Conservation (phyloP, 2,113 vertebrate genomes). For the Rhodinocichla rosea region DNA sequence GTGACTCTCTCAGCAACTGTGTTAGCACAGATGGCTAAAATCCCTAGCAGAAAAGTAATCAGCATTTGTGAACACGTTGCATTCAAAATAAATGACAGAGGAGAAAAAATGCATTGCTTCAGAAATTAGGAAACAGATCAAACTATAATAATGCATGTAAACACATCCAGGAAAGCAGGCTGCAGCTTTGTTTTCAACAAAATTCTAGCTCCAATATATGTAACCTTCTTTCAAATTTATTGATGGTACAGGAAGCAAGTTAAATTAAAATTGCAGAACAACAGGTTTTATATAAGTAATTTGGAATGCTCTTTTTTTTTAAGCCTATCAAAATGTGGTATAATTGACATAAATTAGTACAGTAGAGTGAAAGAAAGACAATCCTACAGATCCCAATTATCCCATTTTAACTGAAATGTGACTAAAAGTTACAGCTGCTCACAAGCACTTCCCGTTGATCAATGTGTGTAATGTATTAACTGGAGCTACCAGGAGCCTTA, state of each 20-base stretch:
- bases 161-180: background rate
- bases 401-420: background rate
- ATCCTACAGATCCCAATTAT: background rate
- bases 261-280: background rate
- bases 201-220: background rate
- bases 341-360: background rate
- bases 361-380: background rate
- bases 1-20: conserved; percentile 45
- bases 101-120: conserved; percentile 15
- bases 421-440: background rate
- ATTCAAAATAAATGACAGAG: conserved; percentile 59
- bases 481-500: background rate
- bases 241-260: background rate
- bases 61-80: conserved; percentile 31
- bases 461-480: background rate
- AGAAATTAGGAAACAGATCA: conserved; percentile 47
- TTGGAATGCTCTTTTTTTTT: background rate
- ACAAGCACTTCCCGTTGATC: background rate
- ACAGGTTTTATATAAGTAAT: background rate
- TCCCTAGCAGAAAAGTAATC: conserved; percentile 59
- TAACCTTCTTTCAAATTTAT: background rate
- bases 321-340: background rate
- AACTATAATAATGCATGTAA: conserved; percentile 5
- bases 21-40: conserved; percentile 66
- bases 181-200: background rate